phyloP scores from a whole-genome alignment of 1,140 invertebrate species.

The Triops longicaudatus region DNA sequence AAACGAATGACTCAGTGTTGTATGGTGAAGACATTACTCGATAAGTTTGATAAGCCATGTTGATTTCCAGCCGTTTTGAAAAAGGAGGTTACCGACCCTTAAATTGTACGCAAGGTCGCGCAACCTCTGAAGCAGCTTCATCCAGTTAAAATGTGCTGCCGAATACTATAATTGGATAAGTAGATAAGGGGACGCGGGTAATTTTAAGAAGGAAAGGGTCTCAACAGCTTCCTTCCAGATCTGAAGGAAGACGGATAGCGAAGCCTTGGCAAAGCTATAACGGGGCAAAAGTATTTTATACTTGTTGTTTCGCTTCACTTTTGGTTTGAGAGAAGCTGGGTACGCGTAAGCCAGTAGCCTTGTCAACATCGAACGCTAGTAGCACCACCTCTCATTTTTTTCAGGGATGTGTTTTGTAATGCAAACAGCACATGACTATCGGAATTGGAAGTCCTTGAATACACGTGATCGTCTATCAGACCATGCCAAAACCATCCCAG shows the following conservation, averaged over 20 bases:
- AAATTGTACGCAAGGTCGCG: neutral
- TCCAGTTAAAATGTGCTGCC: too few relatives aligned
- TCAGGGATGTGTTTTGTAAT: neutral
- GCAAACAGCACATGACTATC: neutral
- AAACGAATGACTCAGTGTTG: too few relatives aligned
- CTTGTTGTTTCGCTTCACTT: neutral
- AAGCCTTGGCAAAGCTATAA: constrained; percentile 7
- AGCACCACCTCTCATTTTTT: neutral
- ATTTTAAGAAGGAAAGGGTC: neutral
- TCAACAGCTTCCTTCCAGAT: neutral
- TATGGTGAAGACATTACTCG: too few relatives aligned
- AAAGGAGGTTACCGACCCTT: neutral
- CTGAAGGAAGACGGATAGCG: neutral
- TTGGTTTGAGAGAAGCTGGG: neutral
- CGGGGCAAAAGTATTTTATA: neutral
- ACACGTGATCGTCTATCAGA: neutral
- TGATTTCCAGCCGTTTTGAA: too few relatives aligned
- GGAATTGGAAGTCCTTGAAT: constrained; percentile 5
- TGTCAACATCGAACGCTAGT: neutral
- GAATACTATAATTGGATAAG: too few relatives aligned
- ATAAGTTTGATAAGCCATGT: too few relatives aligned
- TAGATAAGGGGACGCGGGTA: neutral
- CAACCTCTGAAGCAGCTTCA: neutral
- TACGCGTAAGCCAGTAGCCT: neutral
- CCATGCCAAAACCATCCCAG: neutral